A percentile compares a stretch with the other conserved stretches of the same genome.
Conservation (phyloP, 2,888 invertebrate genomes). For the Epiblema foenella region DNA sequence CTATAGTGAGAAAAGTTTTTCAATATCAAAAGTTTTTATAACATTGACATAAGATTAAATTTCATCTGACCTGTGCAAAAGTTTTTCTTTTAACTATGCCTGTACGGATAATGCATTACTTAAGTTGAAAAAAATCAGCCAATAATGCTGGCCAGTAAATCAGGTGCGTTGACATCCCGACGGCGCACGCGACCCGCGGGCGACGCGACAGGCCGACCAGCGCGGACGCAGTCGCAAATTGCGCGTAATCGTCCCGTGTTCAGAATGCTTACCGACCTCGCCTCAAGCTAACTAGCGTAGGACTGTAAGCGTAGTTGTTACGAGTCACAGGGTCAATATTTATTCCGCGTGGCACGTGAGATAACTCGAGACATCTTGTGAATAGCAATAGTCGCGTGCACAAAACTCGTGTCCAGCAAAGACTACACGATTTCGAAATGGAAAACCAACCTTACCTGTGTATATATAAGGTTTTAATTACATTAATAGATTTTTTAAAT, state of each 20-base stretch:
- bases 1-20: too few species aligned
- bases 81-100: too few species aligned
- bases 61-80: too few species aligned
- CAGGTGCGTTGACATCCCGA: slow-evolving; percentile 47
- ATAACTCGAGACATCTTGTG: neutral
- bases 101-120: neutral
- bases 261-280: neutral
- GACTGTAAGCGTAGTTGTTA: neutral
- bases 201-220: slow-evolving; percentile 51
- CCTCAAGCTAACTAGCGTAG: neutral
- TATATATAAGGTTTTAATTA: neutral
- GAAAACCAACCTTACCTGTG: neutral
- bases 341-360: neutral
- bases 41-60: too few species aligned
- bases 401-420: slow-evolving; percentile 18
- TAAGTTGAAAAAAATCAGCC: neutral
- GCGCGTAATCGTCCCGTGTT: slow-evolving; percentile 55
- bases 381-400: slow-evolving; percentile 60
- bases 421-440: neutral
- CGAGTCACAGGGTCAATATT: neutral
- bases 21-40: too few species aligned
- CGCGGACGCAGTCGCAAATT: slow-evolving; percentile 54
- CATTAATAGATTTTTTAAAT: slow-evolving; percentile 4
- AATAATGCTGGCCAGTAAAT: slow-evolving; percentile 40
- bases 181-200: slow-evolving; percentile 63